Evolutionary conservation across 1,140 invertebrate genomes (phyloP).

Genomic region (Drosophila tristis): DNA sequence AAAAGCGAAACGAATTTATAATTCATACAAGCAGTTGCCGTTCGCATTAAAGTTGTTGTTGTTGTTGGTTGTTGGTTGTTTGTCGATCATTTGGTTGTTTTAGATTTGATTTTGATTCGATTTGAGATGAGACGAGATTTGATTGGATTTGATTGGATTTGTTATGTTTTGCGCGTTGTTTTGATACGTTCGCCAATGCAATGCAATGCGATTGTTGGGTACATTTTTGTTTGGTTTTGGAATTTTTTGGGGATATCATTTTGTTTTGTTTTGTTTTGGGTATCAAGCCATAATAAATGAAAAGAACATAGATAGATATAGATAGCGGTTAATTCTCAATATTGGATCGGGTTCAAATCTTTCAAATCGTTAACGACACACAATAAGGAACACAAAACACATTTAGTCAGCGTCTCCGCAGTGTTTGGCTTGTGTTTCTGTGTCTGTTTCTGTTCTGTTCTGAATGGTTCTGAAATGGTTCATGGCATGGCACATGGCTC

Average conservation of each 20-base stretch:
- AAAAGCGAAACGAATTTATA: conserved; percentile 71
- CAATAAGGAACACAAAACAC: conserved; percentile 53
- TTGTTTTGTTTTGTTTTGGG: not conserved
- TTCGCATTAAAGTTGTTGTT: conserved; percentile 73
- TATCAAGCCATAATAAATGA: conserved; percentile 63
- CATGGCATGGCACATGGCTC: conserved; percentile 5
- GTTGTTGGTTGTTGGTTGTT: conserved; percentile 55
- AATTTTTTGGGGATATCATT: conserved; percentile 48
- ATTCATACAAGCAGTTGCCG: conserved; percentile 76
- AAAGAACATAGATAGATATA: conserved; percentile 68
- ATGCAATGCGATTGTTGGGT: conserved; percentile 32
- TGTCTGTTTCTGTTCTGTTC: too few relatives aligned
- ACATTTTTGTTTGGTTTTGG: conserved; percentile 29
- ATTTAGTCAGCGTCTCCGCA: conserved; percentile 37
- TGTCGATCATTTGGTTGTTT: conserved; percentile 47
- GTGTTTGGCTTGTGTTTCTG: not conserved
- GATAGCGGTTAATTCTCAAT: conserved; percentile 58
- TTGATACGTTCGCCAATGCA: conserved; percentile 64
- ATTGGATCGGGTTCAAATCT: conserved; percentile 36
- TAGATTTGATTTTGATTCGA: conserved; percentile 23
- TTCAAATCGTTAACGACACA: conserved; percentile 49
- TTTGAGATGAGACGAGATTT: conserved; percentile 24
- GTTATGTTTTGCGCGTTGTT: conserved; percentile 36
- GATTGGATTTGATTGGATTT: conserved; percentile 23
- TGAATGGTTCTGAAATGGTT: too few relatives aligned